Conservation (phyloP, 2,113 vertebrate species). For the Trogon melanurus region DNA sequence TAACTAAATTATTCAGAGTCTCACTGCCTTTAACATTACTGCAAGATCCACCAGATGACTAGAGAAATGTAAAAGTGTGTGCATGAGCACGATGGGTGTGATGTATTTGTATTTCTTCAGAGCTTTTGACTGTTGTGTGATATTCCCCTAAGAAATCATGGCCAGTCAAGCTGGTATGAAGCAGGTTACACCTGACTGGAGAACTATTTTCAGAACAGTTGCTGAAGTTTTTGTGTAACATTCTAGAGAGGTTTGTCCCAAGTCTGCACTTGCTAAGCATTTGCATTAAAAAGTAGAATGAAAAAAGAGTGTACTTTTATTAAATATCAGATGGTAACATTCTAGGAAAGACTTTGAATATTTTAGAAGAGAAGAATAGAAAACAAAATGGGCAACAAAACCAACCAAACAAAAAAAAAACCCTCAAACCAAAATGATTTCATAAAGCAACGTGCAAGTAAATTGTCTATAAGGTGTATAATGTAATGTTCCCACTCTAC, state of each 20-base stretch:
- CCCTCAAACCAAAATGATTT: not conserved
- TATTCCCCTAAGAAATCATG: not conserved
- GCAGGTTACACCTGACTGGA: not conserved
- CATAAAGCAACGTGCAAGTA: not conserved
- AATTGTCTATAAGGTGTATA: accelerated
- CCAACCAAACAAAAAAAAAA: not conserved
- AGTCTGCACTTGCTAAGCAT: not conserved
- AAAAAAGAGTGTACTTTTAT: not conserved
- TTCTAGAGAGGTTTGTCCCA: not conserved
- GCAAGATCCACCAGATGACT: not conserved
- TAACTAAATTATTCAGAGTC: not conserved
- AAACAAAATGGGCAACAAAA: not conserved
- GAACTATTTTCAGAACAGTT: not conserved
- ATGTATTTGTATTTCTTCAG: not conserved
- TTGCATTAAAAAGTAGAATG: not conserved
- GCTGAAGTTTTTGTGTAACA: not conserved
- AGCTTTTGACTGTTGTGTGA: not conserved
- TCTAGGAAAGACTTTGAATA: not conserved
- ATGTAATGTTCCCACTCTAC: not conserved
- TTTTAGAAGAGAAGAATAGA: not conserved
- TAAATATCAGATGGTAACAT: not conserved
- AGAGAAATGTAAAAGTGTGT: not conserved
- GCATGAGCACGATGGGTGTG: not conserved
- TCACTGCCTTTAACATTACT: not conserved
- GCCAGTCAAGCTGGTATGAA: not conserved